Base-by-base conservation (phyloP, 1,140 invertebrate genomes). In the Grapholita molesta region DNA sequence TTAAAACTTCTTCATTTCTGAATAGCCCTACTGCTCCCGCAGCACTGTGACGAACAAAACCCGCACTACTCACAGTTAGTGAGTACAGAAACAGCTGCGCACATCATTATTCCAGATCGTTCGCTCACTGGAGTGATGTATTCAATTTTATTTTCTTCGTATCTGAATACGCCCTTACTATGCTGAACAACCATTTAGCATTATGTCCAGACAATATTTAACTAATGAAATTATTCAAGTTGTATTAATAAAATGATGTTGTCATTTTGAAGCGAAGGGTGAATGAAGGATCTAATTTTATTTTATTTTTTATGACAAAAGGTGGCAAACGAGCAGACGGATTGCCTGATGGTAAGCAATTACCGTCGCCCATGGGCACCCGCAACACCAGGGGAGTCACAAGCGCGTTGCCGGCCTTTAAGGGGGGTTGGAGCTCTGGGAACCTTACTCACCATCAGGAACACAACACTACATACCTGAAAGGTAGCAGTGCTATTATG, bases 91-190 rank as follows among this genome's bases (percentile, higher is more conserved):
- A 61, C 55, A 61, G 55, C 55, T 61, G 55, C 25, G 55, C 55
- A 61, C 55, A 61, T 61, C n/a, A 61, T 61, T 61, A 61, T 61
- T 61, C 15, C 24, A 61, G 55, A 61, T 32, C 55, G 55, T 21
- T 61, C 25, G 30, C 55, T 61, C 55, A 61, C 25, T 61, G 55
- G 15, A 11, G 12, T 61, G 55, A 61, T 61, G 55, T 61, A 61
- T 25, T 61, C 7, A 61, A 61, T 61, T 61, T 30, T 48, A 48
- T 61, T 61, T 28, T 55, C 24, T 61, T 61, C 21, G 21, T 48
- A 48, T 12, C 2, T 9, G 18, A 48, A 48, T 48, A 48, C 18
- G 15, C 42, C 3, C 8, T 48, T 48, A 6, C 35, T n/a, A 38
- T 38, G 35, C 5, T 38, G 18, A 48, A 48, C 15, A 48, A 15